Base-by-base conservation (phyloP, 1,140 invertebrate species). In the Heliconius nattereri region DNA sequence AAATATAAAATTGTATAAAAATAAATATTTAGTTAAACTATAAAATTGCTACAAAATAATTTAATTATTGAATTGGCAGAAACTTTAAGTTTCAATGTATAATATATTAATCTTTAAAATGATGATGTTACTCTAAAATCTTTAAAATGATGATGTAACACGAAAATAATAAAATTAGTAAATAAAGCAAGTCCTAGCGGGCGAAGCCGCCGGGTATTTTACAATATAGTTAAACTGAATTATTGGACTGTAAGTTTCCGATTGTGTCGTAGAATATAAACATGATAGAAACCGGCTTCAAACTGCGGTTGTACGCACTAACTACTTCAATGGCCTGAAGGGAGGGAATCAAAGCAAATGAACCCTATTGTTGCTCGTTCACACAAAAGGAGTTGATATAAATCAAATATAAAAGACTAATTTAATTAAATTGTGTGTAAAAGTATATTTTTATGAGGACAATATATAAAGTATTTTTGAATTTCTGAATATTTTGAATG, bases 271-370 rank as follows among this genome's bases (percentile, higher is more conserved):
- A 29, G 60, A 66, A 66, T 29, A 66, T 66, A 66, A 66, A 66
- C 60, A 66, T 66, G 60, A 66, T 66, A 29, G 26, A 66, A 71
- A n/a, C 66, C 3, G 37, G 60, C 35, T 70, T 76, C 57, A 76
- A 70, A 76, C 60, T 70, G 75, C 60, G 75, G 75, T 70, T 71
- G 60, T 76, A 70, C 75, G 75, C 75, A 76, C 29, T 16, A 35
- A 26, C 54, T 75, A 60, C 23, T 60, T 37, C 57, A 70, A 49
- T 45, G 37, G 75, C 45, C 37, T 37, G 40, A 76, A 71, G 60
- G 57, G 23, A 76, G 75, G 2, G 52, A 45, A 40, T 40, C 35
- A 66, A 57, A 40, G 26, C 75, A 71, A 76, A 71, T 40, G 60
- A 76, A 70, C 60, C 37, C 75, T 29, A 66, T 66, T 66, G 60